These are phyloP conservation scores for Sebastes dallii DNA, from an alignment of 2,797 vertebrate species.

Conservation along the genomic window DNA sequence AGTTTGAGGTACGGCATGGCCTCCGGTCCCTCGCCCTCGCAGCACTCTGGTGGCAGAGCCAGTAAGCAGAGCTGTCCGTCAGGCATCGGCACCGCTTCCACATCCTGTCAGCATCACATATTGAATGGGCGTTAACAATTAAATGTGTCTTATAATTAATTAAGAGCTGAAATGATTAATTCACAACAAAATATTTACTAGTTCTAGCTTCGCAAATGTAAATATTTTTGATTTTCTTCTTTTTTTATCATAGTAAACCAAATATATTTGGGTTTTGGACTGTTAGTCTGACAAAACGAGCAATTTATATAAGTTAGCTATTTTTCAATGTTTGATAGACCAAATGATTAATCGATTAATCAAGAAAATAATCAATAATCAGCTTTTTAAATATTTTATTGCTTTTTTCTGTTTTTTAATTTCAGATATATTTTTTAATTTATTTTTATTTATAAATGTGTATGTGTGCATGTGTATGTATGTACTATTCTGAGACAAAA, in stretches of 20 bases:
- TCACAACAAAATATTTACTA: neutral
- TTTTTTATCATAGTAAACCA: neutral
- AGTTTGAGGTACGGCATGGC: constrained; percentile 81
- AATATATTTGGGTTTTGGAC: neutral
- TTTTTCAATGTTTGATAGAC: neutral
- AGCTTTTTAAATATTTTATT: too few relatives aligned
- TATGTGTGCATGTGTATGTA: too few relatives aligned
- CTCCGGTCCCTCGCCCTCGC: constrained; percentile 74
- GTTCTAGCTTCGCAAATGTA: neutral
- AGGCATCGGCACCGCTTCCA: constrained; percentile 84
- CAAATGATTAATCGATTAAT: neutral
- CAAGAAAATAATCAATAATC: neutral
- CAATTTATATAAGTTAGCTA: neutral
- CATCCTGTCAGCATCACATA: constrained; percentile 74
- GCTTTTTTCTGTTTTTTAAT: too few relatives aligned
- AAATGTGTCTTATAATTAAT: neutral
- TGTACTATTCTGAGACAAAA: too few relatives aligned
- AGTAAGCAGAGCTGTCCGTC: constrained; percentile 84
- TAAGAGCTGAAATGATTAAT: neutral
- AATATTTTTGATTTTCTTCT: neutral
- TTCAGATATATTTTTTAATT: too few relatives aligned
- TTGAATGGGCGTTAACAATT: neutral
- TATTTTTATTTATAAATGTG: too few relatives aligned
- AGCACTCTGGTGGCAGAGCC: constrained; percentile 83
- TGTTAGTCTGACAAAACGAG: neutral